A percentile compares a stretch with the other conserved stretches of the same genome.
Conservation (phyloP, 2,113 vertebrate species). For the Bujurquina vittata region DNA sequence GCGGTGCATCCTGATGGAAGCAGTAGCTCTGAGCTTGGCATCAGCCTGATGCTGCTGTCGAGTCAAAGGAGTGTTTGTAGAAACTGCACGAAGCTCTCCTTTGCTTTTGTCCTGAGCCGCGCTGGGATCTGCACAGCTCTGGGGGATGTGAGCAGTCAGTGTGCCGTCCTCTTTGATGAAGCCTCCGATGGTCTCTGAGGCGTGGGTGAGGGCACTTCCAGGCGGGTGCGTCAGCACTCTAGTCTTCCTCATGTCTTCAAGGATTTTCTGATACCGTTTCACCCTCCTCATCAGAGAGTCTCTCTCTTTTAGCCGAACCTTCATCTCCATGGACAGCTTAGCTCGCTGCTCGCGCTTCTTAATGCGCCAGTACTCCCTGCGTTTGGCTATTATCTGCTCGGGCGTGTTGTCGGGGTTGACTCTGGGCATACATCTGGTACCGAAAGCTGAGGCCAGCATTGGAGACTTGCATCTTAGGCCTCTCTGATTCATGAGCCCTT, state of each 20-base stretch:
- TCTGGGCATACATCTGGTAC: conserved; percentile 26
- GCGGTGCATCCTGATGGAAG: background rate
- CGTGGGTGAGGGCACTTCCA: conserved; percentile 8
- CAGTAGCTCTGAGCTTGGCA: background rate
- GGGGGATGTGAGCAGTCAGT: conserved; percentile 66
- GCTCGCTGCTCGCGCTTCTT: conserved; percentile 83
- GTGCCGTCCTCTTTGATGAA: conserved; percentile 82
- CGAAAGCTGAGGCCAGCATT: conserved; percentile 22
- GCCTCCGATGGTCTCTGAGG: conserved; percentile 71
- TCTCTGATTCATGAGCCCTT: conserved; percentile 56
- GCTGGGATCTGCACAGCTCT: conserved; percentile 10
- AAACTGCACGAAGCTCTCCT: background rate
- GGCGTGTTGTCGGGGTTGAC: conserved; percentile 64
- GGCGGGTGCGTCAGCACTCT: conserved; percentile 40
- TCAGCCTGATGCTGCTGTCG: conserved; percentile 1
- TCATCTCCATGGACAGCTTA: conserved; percentile 76
- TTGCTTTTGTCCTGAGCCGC: background rate
- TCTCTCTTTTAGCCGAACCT: conserved; percentile 73
- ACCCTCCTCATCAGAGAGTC: conserved; percentile 72
- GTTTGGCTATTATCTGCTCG: conserved; percentile 75
- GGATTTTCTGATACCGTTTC: conserved; percentile 74
- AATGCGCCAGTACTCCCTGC: conserved; percentile 80
- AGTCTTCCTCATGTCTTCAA: conserved; percentile 72
- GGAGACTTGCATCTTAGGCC: conserved; percentile 53
- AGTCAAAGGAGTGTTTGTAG: background rate